Percentiles rank a stretch among this genome's conserved stretches.
phyloP scores from a whole-genome alignment of 2,113 vertebrate species.

The Taxidea taxus region DNA sequence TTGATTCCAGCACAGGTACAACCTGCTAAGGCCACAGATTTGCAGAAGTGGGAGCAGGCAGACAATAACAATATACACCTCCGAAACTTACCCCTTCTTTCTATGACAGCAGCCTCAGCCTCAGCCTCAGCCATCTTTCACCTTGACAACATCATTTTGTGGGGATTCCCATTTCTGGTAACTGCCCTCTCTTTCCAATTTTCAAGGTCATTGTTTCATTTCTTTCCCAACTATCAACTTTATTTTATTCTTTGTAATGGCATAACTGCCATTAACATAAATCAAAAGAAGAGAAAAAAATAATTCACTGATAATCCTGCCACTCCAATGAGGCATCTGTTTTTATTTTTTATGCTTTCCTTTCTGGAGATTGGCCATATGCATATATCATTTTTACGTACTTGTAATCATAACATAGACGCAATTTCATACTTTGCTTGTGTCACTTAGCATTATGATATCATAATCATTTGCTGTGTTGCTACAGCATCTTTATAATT shows the following conservation, averaged over 20 bases:
- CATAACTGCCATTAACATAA: conserved; percentile 34
- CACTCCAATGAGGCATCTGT: neutral
- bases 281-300: conserved; percentile 41
- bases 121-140: neutral
- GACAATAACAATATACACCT: neutral
- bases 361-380: neutral
- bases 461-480: conserved; percentile 32
- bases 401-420: conserved; percentile 26
- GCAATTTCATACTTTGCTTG: conserved; percentile 16
- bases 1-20: neutral
- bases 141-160: neutral
- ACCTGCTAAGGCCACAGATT: neutral
- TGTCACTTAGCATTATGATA: conserved; percentile 44
- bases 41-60: neutral
- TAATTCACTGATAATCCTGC: neutral
- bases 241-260: conserved; percentile 32
- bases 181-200: neutral
- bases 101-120: neutral
- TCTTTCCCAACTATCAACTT: neutral
- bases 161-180: neutral
- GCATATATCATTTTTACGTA: conserved; percentile 46
- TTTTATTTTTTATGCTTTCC: conserved; percentile 39
- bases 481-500: conserved; percentile 33
- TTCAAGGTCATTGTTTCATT: conserved; percentile 39
- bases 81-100: neutral